Percentiles rank a stretch among this genome's conserved stretches.
Conservation (phyloP, 1,140 invertebrate species). For the Drosophila chauvacae region DNA sequence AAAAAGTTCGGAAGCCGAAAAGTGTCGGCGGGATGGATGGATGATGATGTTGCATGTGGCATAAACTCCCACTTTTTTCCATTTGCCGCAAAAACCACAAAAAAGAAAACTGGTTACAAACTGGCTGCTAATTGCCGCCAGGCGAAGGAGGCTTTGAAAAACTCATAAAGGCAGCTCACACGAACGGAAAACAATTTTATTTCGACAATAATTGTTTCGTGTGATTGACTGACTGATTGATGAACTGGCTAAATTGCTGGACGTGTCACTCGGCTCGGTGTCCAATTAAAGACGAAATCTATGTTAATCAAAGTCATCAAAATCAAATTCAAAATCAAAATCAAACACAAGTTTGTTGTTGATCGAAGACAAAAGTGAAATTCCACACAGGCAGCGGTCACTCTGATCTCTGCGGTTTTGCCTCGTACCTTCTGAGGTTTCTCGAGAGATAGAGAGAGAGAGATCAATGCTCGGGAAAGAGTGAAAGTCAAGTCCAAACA, state of each 20-base stretch:
- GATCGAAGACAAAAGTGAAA: conserved; percentile 63
- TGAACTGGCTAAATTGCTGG: conserved; percentile 57
- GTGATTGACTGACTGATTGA: conserved; percentile 62
- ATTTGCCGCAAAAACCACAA: neutral
- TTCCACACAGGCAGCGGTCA: conserved; percentile 38
- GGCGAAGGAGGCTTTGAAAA: conserved; percentile 45
- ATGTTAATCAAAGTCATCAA: conserved; percentile 68
- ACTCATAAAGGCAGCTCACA: conserved; percentile 43
- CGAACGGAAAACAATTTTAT: conserved; percentile 49
- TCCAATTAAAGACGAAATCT: conserved; percentile 71
- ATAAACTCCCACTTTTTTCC: conserved; percentile 12
- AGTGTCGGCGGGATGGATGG: conserved; percentile 25
- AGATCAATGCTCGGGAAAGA: conserved; percentile 74
- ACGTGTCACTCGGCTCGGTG: conserved; percentile 30
- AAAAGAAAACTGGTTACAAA: conserved; percentile 48
- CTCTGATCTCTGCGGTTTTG: conserved; percentile 47
- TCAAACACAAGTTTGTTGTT: neutral
- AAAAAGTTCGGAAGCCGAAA: conserved; percentile 24
- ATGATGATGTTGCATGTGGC: conserved; percentile 33
- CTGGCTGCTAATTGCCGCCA: conserved; percentile 65
- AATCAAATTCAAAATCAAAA: conserved; percentile 28
- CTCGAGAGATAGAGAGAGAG: conserved; percentile 4
- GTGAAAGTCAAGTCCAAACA: conserved; percentile 74
- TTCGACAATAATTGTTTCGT: conserved; percentile 40
- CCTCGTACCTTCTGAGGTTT: conserved; percentile 33